These are phyloP conservation scores for Elymnias hypermnestra DNA, from an alignment of 1,140 invertebrate species.

Conservation along the genomic window DNA sequence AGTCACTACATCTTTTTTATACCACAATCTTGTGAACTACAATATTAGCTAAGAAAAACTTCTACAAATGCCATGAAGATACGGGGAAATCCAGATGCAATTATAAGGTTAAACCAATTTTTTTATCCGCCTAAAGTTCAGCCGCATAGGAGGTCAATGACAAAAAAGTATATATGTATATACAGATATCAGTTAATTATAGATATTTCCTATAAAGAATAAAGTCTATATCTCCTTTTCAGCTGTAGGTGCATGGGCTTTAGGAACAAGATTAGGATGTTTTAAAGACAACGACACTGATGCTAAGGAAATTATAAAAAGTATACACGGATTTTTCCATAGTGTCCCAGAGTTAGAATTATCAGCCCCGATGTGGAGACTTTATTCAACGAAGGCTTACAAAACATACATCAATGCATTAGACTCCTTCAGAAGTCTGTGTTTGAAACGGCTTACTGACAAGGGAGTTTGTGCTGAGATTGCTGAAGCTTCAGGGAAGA, in stretches of 20 bases:
- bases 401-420: conserved; percentile 84
- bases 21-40: no score
- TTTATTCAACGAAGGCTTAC: conserved; percentile 86
- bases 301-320: conserved; percentile 84
- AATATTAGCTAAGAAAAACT: no score
- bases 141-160: no score
- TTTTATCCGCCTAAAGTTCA: no score
- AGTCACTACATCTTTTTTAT: no score
- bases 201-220: no score
- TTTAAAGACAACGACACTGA: conserved; percentile 80
- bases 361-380: conserved; percentile 87
- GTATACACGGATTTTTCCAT: conserved; percentile 88
- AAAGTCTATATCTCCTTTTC: no score
- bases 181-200: no score
- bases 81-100: no score
- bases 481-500: conserved; percentile 53
- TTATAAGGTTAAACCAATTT: no score
- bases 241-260: conserved; percentile 88
- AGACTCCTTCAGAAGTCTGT: conserved; percentile 78
- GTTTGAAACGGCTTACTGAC: conserved; percentile 59
- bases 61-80: no score
- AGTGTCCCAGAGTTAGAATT: conserved; percentile 87
- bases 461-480: conserved; percentile 60
- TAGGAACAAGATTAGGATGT: conserved; percentile 88
- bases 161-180: no score